Evolutionary conservation across 2,888 invertebrate species (phyloP), one percentile per base, ranked within the genome.

Genomic region (Agrotis exclamationis): DNA sequence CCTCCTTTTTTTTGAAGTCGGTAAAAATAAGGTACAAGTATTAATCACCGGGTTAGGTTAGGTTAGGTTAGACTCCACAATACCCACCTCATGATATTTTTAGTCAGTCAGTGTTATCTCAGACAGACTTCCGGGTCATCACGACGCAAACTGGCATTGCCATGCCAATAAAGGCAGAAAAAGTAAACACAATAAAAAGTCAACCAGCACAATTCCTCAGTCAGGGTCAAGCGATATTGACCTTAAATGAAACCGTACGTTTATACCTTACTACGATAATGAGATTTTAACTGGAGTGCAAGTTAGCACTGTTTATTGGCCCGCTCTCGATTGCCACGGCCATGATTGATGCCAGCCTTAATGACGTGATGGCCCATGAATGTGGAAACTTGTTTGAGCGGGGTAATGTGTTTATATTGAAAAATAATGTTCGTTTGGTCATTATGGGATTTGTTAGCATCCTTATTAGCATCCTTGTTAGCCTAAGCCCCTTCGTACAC

Each of bases 271-370:
- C 66, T 62, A 57, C 75, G 65, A 65, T 85, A 85, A 85, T 85
- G 85, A 85, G 85, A 85, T 83, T 83, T 85, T 85, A 85, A 85
- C 83, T 83, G 56, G 83, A 83, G 78, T 83, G 77, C 77, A 85
- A 85, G 76, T 84, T 83, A 79, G 76, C 73, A 58, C 58, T 59
- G 68, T 83, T 81, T 79, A 85, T 80, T 83, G 74, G 79, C 73
- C 70, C 81, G 70, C 72, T 71, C 77, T 74, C 76, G 73, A 77
- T 74, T 65, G 72, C 72, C 62, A 51, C 45, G 51, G 39, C 63
- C 48, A 63, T 83, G 83, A 85, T 85, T 83, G 85, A 85, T 85
- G 80, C 28, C 45, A 63, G 51, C 22, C 66, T 74, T 85, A 85
- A 85, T 85, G 85, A 79, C 69, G 66, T 66, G 63, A 60, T 62